Evolutionary conservation across 2,888 invertebrate genomes (phyloP).

Genomic region (Ormyrus pomaceus): DNA sequence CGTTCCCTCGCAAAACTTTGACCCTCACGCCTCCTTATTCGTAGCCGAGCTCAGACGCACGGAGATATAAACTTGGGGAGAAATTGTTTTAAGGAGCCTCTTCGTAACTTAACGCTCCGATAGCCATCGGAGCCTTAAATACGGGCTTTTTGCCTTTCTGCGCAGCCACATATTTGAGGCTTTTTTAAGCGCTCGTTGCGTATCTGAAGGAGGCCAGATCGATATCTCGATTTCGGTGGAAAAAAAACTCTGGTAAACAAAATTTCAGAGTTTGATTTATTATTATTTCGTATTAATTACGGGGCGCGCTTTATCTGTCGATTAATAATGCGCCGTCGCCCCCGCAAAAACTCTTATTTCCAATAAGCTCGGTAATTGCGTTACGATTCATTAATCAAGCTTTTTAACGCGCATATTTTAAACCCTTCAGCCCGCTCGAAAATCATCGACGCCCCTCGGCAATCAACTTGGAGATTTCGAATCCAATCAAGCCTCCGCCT

Average conservation of each 20-base stretch:
- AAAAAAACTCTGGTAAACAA: too few species aligned
- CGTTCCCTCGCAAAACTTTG: constrained; percentile 17
- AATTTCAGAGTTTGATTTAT: too few species aligned
- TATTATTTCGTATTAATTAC: background rate
- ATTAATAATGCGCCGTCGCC: too few species aligned
- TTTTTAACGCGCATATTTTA: constrained; percentile 35
- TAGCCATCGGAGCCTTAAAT: too few species aligned
- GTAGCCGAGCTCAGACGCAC: background rate
- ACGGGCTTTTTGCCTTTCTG: too few species aligned
- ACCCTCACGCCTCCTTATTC: constrained; percentile 22
- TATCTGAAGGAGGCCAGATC: too few species aligned
- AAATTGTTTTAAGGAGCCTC: constrained; percentile 47
- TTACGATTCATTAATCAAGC: constrained; percentile 13
- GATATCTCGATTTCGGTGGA: too few species aligned
- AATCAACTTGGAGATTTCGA: constrained; percentile 48
- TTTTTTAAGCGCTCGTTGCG: background rate
- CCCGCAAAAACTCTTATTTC: background rate
- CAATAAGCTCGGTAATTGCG: background rate
- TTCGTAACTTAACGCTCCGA: too few species aligned
- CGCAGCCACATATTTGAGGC: too few species aligned
- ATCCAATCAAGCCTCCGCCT: constrained; percentile 44
- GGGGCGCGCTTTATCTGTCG: background rate
- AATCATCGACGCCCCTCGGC: constrained; percentile 19
- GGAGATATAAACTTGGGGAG: constrained; percentile 34
- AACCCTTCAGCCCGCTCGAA: constrained; percentile 10